Evolutionary conservation across 2,113 vertebrate genomes (phyloP).

Genomic region (Lophius piscatorius): DNA sequence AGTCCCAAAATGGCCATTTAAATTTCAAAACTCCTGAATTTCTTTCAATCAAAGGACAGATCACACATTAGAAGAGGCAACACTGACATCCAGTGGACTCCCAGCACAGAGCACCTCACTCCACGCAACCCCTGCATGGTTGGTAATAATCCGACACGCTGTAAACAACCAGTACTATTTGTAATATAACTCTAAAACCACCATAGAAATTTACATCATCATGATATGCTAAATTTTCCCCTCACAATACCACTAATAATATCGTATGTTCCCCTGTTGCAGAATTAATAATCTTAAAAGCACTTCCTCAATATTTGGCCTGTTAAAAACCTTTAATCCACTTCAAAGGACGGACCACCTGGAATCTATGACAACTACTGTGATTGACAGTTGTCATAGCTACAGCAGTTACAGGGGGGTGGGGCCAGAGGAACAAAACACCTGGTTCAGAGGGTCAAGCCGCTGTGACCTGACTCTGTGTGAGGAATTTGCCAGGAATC

Average conservation of each 20-base stretch:
- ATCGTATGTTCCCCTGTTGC: no score
- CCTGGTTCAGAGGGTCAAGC: constrained; percentile 35
- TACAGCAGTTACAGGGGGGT: constrained; percentile 6
- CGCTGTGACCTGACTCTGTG: constrained; percentile 7
- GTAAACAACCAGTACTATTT: background rate
- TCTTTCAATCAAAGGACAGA: no score
- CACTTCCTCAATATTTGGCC: no score
- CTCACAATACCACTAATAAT: background rate
- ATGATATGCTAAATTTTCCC: background rate
- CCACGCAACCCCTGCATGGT: no score
- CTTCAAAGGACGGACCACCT: no score
- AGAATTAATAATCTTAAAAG: no score
- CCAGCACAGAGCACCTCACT: background rate
- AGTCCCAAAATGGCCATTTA: no score
- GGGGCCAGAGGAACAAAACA: constrained; percentile 9
- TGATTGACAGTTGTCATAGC: constrained; percentile 18
- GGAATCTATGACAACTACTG: no score
- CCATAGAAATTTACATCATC: background rate
- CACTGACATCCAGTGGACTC: constrained; percentile 36
- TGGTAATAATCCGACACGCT: no score
- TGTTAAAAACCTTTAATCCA: no score
- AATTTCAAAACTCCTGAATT: no score
- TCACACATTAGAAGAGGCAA: background rate
- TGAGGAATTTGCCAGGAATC: constrained; percentile 8
- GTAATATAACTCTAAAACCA: background rate